Evolutionary conservation across 2,888 invertebrate genomes (phyloP), one percentile per base, ranked within the genome.

Genomic region (Eristalis pertinax): DNA sequence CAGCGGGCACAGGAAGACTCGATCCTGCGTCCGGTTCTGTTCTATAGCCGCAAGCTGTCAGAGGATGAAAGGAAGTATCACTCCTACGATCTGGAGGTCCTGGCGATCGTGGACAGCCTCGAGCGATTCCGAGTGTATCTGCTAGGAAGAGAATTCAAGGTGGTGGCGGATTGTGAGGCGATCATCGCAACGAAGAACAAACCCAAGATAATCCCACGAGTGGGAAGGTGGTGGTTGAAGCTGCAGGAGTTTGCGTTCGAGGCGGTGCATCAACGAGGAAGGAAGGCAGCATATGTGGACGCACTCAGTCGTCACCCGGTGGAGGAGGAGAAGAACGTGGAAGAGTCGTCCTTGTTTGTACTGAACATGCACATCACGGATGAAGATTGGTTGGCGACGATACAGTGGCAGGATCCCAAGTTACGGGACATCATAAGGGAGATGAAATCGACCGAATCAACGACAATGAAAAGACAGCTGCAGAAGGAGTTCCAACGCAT

Each of bases 201-300:
- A 8, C 15, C 60, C 1, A 94, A 94, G 26, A 94, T 93, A 8
- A 93, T 92, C 89, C 94, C 94, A 13, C 94, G 89, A 0, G 90
- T 90, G 0, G 94, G 94, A 50, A 93, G 92, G 15, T 72, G 72
- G 38, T 72, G 72, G 72, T n/a, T 72, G 5, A 72, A 38, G 24
- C 24, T 60, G 2, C 24, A 38, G n/a, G 72, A 60, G 35, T 70
- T 70, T 13, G 15, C 10, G 10, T 70, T 56, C 60, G 15, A 35
- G 43, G 41, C 62, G 15, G 26, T 60, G n/a, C 35, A 72, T n/a
- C 60, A 72, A 60, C 38, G 38, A 24, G 72, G 38, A 22, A 32
- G 24, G 2, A 35, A 24, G 19, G 19, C 24, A 8, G 24, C 24
- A 1, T 24, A 72, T 24, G 35, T 38, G 4, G 60, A 72, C 24